Conservation (phyloP, 1,140 invertebrate genomes). For the Geopemphigus sp. region DNA sequence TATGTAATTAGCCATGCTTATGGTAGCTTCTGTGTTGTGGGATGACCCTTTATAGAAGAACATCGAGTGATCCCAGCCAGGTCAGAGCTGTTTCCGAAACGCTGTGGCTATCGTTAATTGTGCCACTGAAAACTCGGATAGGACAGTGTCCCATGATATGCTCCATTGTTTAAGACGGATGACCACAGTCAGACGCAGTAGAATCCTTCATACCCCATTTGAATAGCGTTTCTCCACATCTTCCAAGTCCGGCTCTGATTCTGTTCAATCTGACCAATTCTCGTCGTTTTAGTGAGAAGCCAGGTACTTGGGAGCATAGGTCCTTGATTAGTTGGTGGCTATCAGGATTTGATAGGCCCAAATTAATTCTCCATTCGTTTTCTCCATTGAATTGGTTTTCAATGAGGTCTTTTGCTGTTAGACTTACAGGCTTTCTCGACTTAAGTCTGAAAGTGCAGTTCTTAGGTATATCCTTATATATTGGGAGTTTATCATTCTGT, state of each 20-base stretch:
- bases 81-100: neutral
- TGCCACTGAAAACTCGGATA: neutral
- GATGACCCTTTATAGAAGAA: neutral
- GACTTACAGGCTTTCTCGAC: neutral
- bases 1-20: neutral
- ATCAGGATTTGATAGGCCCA: neutral
- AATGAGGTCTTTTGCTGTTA: conserved; percentile 18
- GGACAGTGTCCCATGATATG: neutral
- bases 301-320: neutral
- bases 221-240: neutral
- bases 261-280: neutral
- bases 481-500: neutral
- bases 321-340: neutral
- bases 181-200: neutral
- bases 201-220: neutral
- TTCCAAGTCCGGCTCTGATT: neutral
- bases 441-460: neutral
- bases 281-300: neutral
- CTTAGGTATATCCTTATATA: conserved; percentile 11
- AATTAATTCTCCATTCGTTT: neutral
- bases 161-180: neutral
- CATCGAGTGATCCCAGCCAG: neutral
- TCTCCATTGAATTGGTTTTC: conserved; percentile 16
- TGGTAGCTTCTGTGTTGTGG: neutral
- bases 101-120: neutral